These are phyloP conservation scores for Meliscaeva auricollis DNA, from an alignment of 2,888 invertebrate genomes.

Conservation along the genomic window DNA sequence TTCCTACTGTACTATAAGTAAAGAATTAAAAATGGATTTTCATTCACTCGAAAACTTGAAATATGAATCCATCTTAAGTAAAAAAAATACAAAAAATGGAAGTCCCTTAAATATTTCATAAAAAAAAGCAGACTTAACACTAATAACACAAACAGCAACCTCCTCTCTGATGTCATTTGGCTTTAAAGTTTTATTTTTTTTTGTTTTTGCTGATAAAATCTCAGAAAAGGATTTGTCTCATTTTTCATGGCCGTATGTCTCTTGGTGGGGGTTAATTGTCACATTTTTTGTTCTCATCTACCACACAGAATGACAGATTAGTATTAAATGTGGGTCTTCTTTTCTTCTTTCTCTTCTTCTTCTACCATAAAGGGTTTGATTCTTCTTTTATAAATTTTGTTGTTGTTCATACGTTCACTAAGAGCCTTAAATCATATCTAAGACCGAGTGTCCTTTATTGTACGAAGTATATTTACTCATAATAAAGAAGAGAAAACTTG, in stretches of 20 bases:
- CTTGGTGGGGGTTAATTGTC: conserved; percentile 50
- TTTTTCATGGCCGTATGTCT: conserved; percentile 45
- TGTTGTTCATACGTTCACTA: conserved; percentile 14
- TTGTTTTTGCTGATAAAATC: conserved; percentile 6
- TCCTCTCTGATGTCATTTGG: conserved; percentile 46
- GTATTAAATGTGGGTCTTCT: conserved; percentile 57
- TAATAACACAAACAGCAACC: neutral
- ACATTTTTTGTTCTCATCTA: conserved; percentile 39
- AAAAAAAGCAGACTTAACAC: neutral
- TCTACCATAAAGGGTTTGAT: conserved; percentile 7
- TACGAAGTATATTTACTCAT: neutral
- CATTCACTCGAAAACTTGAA: conserved; percentile 31
- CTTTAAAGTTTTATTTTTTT: conserved; percentile 22
- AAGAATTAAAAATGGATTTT: neutral
- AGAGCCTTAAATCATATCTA: conserved; percentile 58
- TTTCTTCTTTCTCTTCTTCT: neutral
- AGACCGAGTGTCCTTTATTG: conserved; percentile 58
- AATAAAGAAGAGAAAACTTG: neutral
- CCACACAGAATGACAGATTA: conserved; percentile 41
- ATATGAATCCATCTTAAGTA: conserved; percentile 24
- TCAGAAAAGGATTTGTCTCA: conserved; percentile 51
- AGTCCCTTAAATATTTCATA: conserved; percentile 17
- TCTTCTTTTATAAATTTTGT: neutral
- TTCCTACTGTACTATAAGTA: neutral
- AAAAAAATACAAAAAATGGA: neutral